Evolutionary conservation across 2,888 invertebrate species (phyloP), one percentile per base, ranked within the genome.

Genomic region (Lycaena phlaeas): DNA sequence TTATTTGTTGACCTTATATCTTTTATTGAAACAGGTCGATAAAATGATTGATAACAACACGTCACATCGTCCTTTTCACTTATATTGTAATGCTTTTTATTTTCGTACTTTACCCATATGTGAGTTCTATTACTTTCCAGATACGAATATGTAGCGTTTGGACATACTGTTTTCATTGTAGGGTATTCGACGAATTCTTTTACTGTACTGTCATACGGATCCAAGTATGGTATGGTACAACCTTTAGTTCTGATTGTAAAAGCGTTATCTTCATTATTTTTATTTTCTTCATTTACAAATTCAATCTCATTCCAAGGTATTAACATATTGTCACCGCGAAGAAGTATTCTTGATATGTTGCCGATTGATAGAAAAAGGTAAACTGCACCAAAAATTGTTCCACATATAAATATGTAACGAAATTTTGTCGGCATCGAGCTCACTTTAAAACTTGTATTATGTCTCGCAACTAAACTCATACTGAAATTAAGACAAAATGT

Each of bases 191-290:
- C 68, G 52, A 75, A 88, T 44, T 73, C 61, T 41, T 53, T 66
- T 57, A 88, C 71, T 14, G 72, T 61, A 1, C 70, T 56, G 56
- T 88, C 87, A 40, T 86, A 79, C 1, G 88, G 84, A 42, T 87
- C 75, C 60, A 90, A 70, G 3, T 78, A 77, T 1, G 89, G 88
- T 52, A 91, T 89, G 14, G 76, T 78, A 55, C 90, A 90, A 7
- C 90, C 90, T 45, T 75, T 61, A 1, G 87, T 89, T 50, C 78
- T 70, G 30, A 89, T 82, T 7, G 85, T 62, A 49, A 73, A 85
- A 31, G 47, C 48, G 14, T 22, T 9, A 4, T 54, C 46, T 22
- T 54, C 51, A 14, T 36, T 37, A 11, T 36, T 18, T 14, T 14
- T 9, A 26, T 36, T 44, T 10, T 38, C 38, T 10, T 36, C 26